Evolutionary conservation across 2,888 invertebrate genomes (phyloP).

Genomic region (Drosophila suboccidentalis): DNA sequence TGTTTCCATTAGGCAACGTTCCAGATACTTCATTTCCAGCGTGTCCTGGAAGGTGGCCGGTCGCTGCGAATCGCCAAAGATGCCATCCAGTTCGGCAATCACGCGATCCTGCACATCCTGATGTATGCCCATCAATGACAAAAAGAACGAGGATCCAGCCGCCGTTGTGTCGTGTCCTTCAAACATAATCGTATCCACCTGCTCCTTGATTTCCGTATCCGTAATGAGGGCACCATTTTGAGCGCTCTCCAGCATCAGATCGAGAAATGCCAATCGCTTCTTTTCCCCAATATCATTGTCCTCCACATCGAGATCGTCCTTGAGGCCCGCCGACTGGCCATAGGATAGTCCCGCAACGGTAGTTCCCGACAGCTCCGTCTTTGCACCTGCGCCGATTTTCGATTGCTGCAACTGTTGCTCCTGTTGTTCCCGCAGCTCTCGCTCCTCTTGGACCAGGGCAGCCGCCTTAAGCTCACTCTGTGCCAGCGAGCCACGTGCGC

Average conservation of each 20-base stretch:
- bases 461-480: conserved; percentile 73
- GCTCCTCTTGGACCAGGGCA: conserved; percentile 60
- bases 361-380: conserved; percentile 24
- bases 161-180: conserved; percentile 95
- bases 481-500: conserved; percentile 87
- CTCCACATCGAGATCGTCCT: conserved; percentile 93
- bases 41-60: conserved; percentile 93
- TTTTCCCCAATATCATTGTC: conserved; percentile 92
- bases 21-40: conserved; percentile 94
- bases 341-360: conserved; percentile 90
- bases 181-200: conserved; percentile 95
- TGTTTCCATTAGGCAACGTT: conserved; percentile 93
- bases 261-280: conserved; percentile 94
- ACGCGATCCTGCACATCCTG: conserved; percentile 91
- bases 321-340: conserved; percentile 90
- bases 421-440: conserved; percentile 30
- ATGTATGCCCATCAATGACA: conserved; percentile 92
- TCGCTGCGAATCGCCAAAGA: conserved; percentile 92
- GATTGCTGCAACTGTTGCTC: not conserved
- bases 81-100: conserved; percentile 90
- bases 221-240: conserved; percentile 90
- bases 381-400: conserved; percentile 1
- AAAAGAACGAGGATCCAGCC: conserved; percentile 92
- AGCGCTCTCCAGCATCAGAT: conserved; percentile 92
- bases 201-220: conserved; percentile 93